Evolutionary conservation across 1,140 invertebrate species (phyloP), one percentile per base, ranked within the genome.

Genomic region (Arctopsyche grandis): DNA sequence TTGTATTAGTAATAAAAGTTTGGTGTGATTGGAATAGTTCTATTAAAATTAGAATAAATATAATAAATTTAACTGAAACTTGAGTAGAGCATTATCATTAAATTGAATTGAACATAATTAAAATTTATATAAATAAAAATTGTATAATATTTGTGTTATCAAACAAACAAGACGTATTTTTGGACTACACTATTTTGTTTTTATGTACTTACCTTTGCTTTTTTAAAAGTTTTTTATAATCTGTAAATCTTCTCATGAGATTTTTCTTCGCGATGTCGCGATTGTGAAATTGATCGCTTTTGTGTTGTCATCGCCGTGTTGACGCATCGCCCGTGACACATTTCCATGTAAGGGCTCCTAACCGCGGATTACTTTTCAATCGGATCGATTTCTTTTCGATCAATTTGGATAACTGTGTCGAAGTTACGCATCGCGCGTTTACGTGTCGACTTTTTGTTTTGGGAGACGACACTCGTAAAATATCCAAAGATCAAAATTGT

Each of bases 381-480:
- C 48, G 48, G 71, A 46, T 56, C 71, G 71, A 74, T 74, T 74
- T 74, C 71, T 74, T 74, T 74, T 74, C 14, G 63, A 9, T 66
- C 63, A 66, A 24, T 66, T 66, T 66, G 63, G 24, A 9, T 66
- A 66, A 66, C 63, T 29, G 63, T 66, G 63, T 66, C 24, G 22
- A 24, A 16, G 21, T 60, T 60, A 60, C 58, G 58, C 19, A 52
- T 12, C 19, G 19, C 58, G 16, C 19, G 16, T 52, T 14, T 14
- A 52, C 48, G 16, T 52, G 3, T 52, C 16, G 12, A 52, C 12
- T 16, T 52, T 52, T 52, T 38, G n/a, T 38, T 38, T 38, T 7
- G 1, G 29, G 29, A 38, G 29, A 38, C 29, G 29, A 38, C 12
- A 52, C 48, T 52, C 12, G 12, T 3, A 52, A 5, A 14, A 52